phyloP scores from a whole-genome alignment of 2,888 invertebrate genomes.

The Bellardia bayeri region DNA sequence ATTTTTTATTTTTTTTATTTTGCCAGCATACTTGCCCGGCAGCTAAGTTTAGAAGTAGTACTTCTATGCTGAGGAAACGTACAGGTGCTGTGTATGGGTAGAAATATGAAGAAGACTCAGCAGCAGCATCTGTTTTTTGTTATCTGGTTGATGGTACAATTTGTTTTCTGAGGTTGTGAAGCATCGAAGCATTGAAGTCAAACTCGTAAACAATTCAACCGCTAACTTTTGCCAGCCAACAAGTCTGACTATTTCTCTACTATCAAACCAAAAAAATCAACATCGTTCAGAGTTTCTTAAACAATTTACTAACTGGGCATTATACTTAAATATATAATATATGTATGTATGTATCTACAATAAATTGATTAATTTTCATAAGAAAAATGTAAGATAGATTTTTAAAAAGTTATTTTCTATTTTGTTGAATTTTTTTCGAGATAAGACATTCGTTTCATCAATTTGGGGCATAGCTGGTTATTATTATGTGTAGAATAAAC shows the following conservation, averaged over 20 bases:
- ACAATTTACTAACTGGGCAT: too few relatives aligned
- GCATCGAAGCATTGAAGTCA: constrained; percentile 33
- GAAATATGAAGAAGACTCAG: background rate
- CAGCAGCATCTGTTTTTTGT: constrained; percentile 9
- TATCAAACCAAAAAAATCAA: background rate
- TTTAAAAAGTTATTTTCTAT: background rate
- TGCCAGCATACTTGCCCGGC: background rate
- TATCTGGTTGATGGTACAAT: background rate
- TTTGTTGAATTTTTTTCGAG: background rate
- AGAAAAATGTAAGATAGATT: too few relatives aligned
- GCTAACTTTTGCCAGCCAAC: background rate
- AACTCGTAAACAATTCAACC: constrained; percentile 25
- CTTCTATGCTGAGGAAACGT: background rate
- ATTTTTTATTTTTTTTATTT: background rate
- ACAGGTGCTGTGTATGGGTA: constrained; percentile 5
- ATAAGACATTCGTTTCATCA: background rate
- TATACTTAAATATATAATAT: too few relatives aligned
- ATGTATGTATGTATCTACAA: too few relatives aligned
- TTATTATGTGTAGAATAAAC: too few relatives aligned
- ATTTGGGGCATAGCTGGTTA: too few relatives aligned
- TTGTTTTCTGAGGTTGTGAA: constrained; percentile 25
- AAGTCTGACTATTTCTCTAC: constrained; percentile 6
- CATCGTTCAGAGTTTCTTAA: constrained; percentile 1
- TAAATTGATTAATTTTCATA: too few relatives aligned
- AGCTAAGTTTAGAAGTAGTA: background rate